Conservation (phyloP, 2,888 invertebrate species). For the Rhodophaea formosa region DNA sequence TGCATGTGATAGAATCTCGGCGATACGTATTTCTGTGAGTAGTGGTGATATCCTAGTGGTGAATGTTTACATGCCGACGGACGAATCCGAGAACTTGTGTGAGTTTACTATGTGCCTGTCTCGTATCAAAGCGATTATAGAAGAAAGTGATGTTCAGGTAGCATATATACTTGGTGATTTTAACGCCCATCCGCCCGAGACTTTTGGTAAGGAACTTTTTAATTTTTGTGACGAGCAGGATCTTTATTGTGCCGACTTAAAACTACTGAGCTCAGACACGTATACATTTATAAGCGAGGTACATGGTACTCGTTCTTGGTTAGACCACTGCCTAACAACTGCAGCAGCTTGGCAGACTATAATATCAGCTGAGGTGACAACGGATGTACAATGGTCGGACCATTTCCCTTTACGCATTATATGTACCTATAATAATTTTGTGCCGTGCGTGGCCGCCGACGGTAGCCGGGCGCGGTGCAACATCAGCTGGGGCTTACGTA, state of each 20-base stretch:
- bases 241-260: constrained; percentile 26
- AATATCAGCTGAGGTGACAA: neutral
- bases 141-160: constrained; percentile 18
- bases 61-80: constrained; percentile 33
- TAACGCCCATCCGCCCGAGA: constrained; percentile 26
- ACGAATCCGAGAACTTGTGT: constrained; percentile 26
- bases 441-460: neutral
- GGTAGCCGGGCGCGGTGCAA: neutral
- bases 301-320: constrained; percentile 25
- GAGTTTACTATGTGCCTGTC: constrained; percentile 30
- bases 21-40: neutral
- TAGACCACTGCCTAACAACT: constrained; percentile 26
- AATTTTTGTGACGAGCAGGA: constrained; percentile 23
- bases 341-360: neutral
- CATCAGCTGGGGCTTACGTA: too few relatives aligned
- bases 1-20: neutral
- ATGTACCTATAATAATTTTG: neutral
- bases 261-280: constrained; percentile 18
- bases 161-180: constrained; percentile 28
- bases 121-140: constrained; percentile 27
- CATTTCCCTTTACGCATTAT: constrained; percentile 12
- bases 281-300: constrained; percentile 29
- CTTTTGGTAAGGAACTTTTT: constrained; percentile 20
- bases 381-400: constrained; percentile 14
- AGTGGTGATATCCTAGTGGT: constrained; percentile 24